phyloP scores from a whole-genome alignment of 2,888 invertebrate species.

The Leptothorax acervorum region DNA sequence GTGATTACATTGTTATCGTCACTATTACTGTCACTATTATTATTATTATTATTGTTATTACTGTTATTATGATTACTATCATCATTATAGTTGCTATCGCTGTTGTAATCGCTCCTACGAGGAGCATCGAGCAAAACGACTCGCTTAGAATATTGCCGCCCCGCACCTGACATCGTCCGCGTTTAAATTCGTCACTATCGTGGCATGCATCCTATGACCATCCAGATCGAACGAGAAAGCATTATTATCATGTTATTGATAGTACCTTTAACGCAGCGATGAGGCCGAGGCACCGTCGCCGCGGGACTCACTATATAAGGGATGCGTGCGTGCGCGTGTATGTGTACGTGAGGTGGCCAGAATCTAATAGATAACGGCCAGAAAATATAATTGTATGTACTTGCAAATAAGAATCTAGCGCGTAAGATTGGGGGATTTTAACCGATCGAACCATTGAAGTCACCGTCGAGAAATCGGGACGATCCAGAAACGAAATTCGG shows the following conservation, averaged over 20 bases:
- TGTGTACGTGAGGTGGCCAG: not conserved
- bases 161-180: conserved; percentile 51
- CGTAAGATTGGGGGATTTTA: not conserved
- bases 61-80: not conserved
- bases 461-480: conserved; percentile 62
- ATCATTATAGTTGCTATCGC: conserved; percentile 13
- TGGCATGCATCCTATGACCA: not conserved
- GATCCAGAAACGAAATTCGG: conserved; percentile 82
- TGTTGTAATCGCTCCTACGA: not conserved
- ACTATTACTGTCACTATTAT: conserved; percentile 35
- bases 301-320: not conserved
- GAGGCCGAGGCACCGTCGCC: not conserved
- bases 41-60: conserved; percentile 14
- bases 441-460: not conserved
- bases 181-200: conserved; percentile 32
- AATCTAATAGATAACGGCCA: not conserved
- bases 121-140: conserved; percentile 3
- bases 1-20: conserved; percentile 49
- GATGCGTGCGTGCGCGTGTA: conserved; percentile 20
- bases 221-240: not conserved
- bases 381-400: not conserved
- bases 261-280: conserved; percentile 2
- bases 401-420: conserved; percentile 8
- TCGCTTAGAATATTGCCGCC: conserved; percentile 42
- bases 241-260: not conserved